Evolutionary conservation across 1,140 invertebrate genomes (phyloP), one percentile per base, ranked within the genome.

Genomic region (Linepithema humile): DNA sequence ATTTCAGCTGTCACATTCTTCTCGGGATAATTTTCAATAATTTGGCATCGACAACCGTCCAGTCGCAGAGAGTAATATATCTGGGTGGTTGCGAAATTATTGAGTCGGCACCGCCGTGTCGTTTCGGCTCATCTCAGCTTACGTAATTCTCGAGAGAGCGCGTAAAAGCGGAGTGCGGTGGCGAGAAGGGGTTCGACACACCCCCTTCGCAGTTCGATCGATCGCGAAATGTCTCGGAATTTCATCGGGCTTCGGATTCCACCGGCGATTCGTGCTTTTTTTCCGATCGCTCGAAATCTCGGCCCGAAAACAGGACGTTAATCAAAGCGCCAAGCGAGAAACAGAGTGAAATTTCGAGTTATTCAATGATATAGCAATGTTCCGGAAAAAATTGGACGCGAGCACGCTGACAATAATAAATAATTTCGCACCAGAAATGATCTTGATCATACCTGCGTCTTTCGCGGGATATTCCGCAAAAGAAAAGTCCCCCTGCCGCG

Each of bases 141-240:
- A 85, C 86, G 86, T 88, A 85, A 88, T 85, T 88, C 87, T 85
- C 85, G 64, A 60, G 87, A 82, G 87, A 82, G 38, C 75, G 86
- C 77, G 86, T 88, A 82, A 88, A 88, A 88, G 82, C 62, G 80
- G 83, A 50, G 77, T 78, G 70, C 64, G 80, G 72, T 74, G 59
- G 64, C 67, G 74, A 85, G 82, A 60, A 84, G 62, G 59, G 65
- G 70, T 85, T 85, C 73, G 84, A 89, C 87, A 86, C 87, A 89
- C 88, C 87, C 87, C 88, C 87, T 86, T 89, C 75, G 80, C 85
- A 82, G n/a, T 64, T 64, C 88, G 88, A 89, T 89, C 87, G 85
- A 89, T 89, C 75, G 75, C 82, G 26, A 86, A 86, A 86, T 88
- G 75, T 86, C 85, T 89, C 82, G 85, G 74, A 78, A 40, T 86